Base-by-base conservation (phyloP, 2,113 vertebrate species). In the Speoplatyrhinus poulsoni region DNA sequence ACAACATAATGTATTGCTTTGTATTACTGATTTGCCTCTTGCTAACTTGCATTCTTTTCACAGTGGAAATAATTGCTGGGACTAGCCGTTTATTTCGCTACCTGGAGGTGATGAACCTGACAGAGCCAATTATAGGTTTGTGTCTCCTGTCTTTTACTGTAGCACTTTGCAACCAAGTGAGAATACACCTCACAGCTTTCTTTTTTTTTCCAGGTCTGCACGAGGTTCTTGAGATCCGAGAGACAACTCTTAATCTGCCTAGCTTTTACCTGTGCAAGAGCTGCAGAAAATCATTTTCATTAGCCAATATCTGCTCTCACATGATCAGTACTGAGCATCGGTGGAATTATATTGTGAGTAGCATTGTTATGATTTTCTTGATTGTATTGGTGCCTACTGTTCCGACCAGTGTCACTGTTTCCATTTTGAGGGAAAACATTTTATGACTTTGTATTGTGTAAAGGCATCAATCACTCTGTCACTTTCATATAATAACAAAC, bases 221-320 rank as follows among this genome's bases (percentile, higher is more conserved):
- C 13, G 62, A 3, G 32, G 65, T 91, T 48, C 83, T 81, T 72
- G 87, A 90, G 63, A 89, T 85, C 36, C 68, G 15, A 12, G 77
- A 69, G 1, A 47, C 19, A 0, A 26, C 33, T 36, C 26, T 26
- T 26, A 26, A 26, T 26, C 11, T 3, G 33, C n/a, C 6, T 0
- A 19, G 75, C 0, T 74, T 90, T 67, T 91, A n/a, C 70, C 63
- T 91, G 59, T 91, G 89, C 61, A 74, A 74, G 47, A 77, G 80
- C 80, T 91, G 89, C 41, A 46, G 15, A 0, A 47, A 64, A 57
- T 82, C 0, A 0, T 3, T 89, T 13, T 15, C 4, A 1, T 0
- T 1, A 12, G 1, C 1, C 0, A n/a, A 77, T 0, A 67, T 90
- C 46, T 82, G 53, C 67, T 6, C 52, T 0, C 89, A 90, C 69